phyloP scores from a whole-genome alignment of 1,140 invertebrate species.

The Varroa destructor region DNA sequence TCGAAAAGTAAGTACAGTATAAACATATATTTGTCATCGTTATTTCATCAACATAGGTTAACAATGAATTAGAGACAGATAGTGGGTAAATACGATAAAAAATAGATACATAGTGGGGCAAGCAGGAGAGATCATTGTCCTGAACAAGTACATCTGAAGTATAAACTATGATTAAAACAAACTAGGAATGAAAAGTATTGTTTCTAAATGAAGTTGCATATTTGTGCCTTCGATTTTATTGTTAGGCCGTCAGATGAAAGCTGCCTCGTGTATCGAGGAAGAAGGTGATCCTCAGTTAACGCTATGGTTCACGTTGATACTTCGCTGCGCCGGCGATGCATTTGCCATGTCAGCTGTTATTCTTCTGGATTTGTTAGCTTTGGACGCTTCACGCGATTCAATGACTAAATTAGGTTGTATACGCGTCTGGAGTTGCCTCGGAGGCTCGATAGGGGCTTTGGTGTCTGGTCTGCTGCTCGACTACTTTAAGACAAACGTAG shows the following conservation, averaged over 20 bases:
- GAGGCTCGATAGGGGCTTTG: constrained; percentile 1
- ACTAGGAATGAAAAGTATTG: too few relatives aligned
- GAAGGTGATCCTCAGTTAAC: constrained; percentile 14
- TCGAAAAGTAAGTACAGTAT: too few relatives aligned
- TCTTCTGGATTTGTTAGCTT: constrained; percentile 14
- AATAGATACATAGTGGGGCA: too few relatives aligned
- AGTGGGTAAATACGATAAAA: too few relatives aligned
- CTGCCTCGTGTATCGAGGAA: constrained; percentile 11
- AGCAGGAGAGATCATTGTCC: too few relatives aligned
- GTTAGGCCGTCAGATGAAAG: constrained; percentile 14
- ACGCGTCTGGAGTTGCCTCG: constrained; percentile 10
- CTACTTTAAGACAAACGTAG: constrained; percentile 7
- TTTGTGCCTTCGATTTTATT: too few relatives aligned
- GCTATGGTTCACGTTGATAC: constrained; percentile 17
- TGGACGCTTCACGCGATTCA: constrained; percentile 21
- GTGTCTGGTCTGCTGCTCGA: constrained; percentile 1
- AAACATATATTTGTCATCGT: too few relatives aligned
- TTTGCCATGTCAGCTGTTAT: constrained; percentile 14
- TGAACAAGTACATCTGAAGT: too few relatives aligned
- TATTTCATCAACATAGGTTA: too few relatives aligned
- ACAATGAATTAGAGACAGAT: too few relatives aligned
- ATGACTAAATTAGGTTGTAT: constrained; percentile 19
- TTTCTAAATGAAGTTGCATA: too few relatives aligned
- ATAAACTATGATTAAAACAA: too few relatives aligned
- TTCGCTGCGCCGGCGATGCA: constrained; percentile 18